Conservation (phyloP, 2,797 vertebrate genomes). For the Nasua narica region DNA sequence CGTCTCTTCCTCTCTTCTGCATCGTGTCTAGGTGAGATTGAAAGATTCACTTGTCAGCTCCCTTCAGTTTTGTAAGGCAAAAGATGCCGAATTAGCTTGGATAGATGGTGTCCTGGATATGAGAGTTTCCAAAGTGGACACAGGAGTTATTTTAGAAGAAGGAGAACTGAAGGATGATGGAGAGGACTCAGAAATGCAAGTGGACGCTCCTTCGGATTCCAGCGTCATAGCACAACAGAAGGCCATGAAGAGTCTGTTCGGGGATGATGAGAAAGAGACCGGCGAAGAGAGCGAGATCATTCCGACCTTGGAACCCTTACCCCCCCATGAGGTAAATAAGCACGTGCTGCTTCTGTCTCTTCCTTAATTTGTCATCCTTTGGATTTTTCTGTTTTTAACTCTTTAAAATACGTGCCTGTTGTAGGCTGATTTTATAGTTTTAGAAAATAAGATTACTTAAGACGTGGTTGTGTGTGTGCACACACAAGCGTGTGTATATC, state of each 20-base stretch:
- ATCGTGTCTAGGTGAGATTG: slow-evolving; percentile 90
- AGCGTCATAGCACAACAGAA: slow-evolving; percentile 90
- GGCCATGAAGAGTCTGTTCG: slow-evolving; percentile 95
- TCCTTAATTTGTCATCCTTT: not conserved
- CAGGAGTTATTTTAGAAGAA: slow-evolving; percentile 95
- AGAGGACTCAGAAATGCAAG: slow-evolving; percentile 90
- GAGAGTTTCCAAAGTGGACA: slow-evolving; percentile 98
- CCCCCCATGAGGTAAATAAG: slow-evolving; percentile 89
- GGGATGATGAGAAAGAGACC: slow-evolving; percentile 93
- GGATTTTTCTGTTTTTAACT: not conserved
- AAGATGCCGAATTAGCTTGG: slow-evolving; percentile 97
- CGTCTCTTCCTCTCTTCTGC: not conserved
- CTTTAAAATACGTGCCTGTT: not conserved
- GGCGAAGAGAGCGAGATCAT: slow-evolving; percentile 97
- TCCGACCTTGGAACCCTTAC: slow-evolving; percentile 95
- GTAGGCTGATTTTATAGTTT: not conserved
- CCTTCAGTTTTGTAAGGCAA: slow-evolving; percentile 98
- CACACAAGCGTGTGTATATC: fast-evolving
- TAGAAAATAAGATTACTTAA: not conserved
- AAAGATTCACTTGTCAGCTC: slow-evolving; percentile 99
- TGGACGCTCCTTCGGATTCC: slow-evolving; percentile 88
- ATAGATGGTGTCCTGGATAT: slow-evolving; percentile 98
- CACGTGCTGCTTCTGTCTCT: not conserved
- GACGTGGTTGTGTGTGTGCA: not conserved
- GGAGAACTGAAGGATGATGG: slow-evolving; percentile 90